Percentiles rank a stretch among this genome's conserved stretches.
phyloP scores from a whole-genome alignment of 2,797 vertebrate genomes.

The Phrynocephalus forsythii region DNA sequence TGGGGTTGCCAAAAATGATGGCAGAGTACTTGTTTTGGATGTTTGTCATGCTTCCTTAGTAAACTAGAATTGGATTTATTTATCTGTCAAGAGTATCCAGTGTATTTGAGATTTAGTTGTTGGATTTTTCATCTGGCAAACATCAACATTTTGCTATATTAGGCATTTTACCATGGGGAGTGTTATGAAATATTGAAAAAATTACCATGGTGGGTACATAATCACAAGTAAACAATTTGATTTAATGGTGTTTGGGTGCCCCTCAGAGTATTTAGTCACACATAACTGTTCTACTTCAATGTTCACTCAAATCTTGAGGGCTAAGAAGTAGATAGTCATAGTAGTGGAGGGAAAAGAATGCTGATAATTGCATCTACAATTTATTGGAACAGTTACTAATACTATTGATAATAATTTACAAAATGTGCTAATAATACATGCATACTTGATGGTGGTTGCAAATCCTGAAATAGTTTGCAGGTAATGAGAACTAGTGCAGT shows the following conservation, averaged over 20 bases:
- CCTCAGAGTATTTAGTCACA: background rate
- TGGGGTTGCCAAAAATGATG: background rate
- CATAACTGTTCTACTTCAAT: background rate
- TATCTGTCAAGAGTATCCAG: background rate
- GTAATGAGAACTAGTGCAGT: background rate
- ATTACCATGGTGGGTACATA: too few relatives aligned
- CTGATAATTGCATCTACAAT: background rate
- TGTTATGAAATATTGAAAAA: background rate
- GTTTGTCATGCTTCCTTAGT: background rate
- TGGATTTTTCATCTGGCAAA: background rate
- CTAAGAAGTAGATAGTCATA: background rate
- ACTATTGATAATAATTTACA: too few relatives aligned
- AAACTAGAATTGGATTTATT: constrained; percentile 12
- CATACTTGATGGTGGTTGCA: background rate
- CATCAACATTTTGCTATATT: background rate
- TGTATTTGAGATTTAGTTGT: background rate
- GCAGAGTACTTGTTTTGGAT: background rate
- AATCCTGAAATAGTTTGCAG: background rate
- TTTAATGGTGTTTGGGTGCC: background rate
- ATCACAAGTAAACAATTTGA: background rate
- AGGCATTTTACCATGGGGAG: background rate
- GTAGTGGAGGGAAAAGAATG: background rate
- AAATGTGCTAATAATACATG: background rate
- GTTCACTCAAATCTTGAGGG: background rate
- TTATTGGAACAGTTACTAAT: too few relatives aligned